Conservation (phyloP, 2,888 invertebrate species). For the Amblyjoppa proteus region DNA sequence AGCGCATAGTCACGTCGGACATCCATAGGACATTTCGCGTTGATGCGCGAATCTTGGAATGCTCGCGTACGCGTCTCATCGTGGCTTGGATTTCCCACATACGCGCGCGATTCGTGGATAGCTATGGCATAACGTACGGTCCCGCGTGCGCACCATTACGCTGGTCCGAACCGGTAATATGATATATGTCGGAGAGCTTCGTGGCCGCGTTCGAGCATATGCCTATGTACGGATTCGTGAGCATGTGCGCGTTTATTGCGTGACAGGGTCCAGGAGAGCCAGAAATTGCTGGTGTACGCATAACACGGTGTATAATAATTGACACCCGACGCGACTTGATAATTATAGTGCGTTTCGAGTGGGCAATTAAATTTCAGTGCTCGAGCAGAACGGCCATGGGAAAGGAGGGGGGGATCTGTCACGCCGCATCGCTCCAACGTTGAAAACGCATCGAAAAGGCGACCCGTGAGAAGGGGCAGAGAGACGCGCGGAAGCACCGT, state of each 20-base stretch:
- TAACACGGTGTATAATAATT: constrained; percentile 58
- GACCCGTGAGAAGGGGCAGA: not conserved
- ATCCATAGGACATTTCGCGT: not conserved
- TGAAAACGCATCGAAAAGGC: constrained; percentile 30
- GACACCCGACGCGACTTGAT: constrained; percentile 54
- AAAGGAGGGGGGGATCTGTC: not conserved
- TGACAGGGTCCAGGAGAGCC: constrained; percentile 21
- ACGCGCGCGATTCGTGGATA: not conserved
- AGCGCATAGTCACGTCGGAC: not conserved
- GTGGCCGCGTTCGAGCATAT: constrained; percentile 1
- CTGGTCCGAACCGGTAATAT: not conserved
- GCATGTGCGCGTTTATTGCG: not conserved
- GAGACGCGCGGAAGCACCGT: not conserved
- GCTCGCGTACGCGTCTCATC: not conserved
- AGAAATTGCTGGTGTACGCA: constrained; percentile 27
- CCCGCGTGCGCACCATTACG: not conserved
- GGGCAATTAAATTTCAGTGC: constrained; percentile 61
- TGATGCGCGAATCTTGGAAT: not conserved
- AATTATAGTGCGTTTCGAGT: constrained; percentile 61
- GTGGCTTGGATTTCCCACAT: constrained; percentile 19
- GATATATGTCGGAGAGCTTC: not conserved
- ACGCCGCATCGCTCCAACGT: constrained; percentile 13
- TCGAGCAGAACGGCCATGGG: constrained; percentile 5
- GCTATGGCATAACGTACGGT: constrained; percentile 21
- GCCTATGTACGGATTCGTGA: not conserved